These are phyloP conservation scores for Ciconia stormi DNA, from an alignment of 2,113 vertebrate species.

Conservation along the genomic window DNA sequence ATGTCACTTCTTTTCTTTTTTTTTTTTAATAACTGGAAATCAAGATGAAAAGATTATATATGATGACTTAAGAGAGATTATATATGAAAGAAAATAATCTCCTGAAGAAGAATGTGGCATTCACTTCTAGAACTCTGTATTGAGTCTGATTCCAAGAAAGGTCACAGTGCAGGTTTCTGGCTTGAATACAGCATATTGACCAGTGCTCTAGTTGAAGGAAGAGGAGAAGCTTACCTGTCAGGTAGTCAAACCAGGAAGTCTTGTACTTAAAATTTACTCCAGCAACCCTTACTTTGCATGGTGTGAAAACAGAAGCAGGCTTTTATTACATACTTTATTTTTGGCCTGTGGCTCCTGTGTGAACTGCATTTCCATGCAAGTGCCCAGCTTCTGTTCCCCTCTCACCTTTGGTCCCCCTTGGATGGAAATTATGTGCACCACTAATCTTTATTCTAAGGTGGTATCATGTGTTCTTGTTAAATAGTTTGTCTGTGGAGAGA, in stretches of 20 bases:
- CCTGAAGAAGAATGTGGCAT: background rate
- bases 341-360: background rate
- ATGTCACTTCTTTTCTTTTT: background rate
- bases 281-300: background rate
- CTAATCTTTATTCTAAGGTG: background rate
- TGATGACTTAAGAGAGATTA: background rate
- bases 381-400: background rate
- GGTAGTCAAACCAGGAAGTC: background rate
- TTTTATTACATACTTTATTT: background rate
- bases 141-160: background rate
- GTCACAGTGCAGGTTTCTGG: background rate
- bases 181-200: background rate
- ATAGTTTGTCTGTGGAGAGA: background rate
- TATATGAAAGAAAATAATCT: background rate
- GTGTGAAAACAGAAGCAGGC: background rate
- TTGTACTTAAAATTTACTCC: background rate
- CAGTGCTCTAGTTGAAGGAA: background rate
- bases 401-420: background rate
- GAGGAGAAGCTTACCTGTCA: background rate
- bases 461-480: background rate
- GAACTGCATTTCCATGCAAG: fast-evolving
- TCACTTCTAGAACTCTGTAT: background rate
- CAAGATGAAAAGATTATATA: background rate
- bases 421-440: background rate
- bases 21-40: background rate